Evolutionary conservation across 1,140 invertebrate genomes (phyloP).

Genomic region (Laupala kohalensis): DNA sequence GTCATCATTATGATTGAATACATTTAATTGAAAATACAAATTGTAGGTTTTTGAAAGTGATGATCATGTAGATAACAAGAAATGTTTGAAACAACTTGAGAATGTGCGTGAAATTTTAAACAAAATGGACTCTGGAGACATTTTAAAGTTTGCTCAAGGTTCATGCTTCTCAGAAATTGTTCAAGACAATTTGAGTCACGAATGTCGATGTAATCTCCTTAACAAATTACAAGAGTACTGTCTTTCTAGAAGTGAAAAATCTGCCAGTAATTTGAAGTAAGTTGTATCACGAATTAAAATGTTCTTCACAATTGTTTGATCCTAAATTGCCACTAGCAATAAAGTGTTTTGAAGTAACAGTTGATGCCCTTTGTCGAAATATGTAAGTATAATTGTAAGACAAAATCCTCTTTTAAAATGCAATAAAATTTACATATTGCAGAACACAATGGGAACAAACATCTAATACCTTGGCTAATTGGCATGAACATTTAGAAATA

Average conservation of each 20-base stretch:
- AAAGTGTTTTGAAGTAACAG: too few relatives aligned
- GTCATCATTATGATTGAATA: background rate
- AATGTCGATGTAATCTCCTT: constrained; percentile 2
- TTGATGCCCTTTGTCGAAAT: background rate
- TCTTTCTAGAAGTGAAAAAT: background rate
- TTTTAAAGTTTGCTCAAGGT: background rate
- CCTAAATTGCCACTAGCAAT: background rate
- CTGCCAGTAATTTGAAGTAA: background rate
- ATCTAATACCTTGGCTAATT: background rate
- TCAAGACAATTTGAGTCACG: background rate
- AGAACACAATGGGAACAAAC: constrained; percentile 2
- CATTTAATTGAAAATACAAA: background rate
- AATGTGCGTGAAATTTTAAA: background rate
- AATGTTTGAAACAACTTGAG: constrained; percentile 6
- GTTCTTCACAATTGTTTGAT: background rate
- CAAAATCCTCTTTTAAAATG: background rate
- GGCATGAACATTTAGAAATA: constrained; percentile 6
- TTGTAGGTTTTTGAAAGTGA: background rate
- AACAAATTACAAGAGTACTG: background rate
- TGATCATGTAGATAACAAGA: background rate
- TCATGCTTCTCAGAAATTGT: constrained; percentile 4
- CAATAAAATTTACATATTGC: too few relatives aligned
- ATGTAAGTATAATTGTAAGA: background rate
- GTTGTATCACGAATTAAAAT: background rate
- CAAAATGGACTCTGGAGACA: constrained; percentile 6